Base-by-base conservation (phyloP, 2,888 invertebrate species). In the Coremacera marginata region DNA sequence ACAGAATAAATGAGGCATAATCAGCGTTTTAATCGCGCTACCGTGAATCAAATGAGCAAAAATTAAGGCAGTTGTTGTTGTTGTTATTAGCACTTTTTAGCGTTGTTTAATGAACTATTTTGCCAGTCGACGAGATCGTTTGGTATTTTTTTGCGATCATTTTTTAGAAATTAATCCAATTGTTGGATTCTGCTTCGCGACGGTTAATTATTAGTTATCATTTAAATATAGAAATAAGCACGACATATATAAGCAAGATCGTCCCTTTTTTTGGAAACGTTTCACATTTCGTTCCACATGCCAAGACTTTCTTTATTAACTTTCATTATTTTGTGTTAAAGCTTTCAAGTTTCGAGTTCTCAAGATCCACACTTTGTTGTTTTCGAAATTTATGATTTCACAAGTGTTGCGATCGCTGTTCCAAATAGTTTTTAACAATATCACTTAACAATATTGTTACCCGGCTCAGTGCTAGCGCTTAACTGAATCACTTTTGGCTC, bases 381-480 rank as follows among this genome's bases (percentile, higher is more conserved):
- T 55, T 55, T 19, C 55, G 55, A 55, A 55, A 19, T n/a, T 67
- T 8, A 7, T n/a, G 1, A 19, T 67, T 49, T 67, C 7, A 16
- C 55, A 52, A 70, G 55, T 27, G 52, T 57, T 57, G 19, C 57
- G 22, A 57, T 57, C 70, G 57, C 37, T 60, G 62, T 37, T 73
- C 73, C 19, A n/a, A 19, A 27, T 73, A 16, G 34, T 27, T 31
- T 51, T 52, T 22, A 68, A 72, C 60, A 63, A 52, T 25, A 67
- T 44, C 74, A 74, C 74, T 74, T 74, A 74, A 74, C 67, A 82
- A 82, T 86, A 87, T 89, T 89, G 89, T 89, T 89, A 87, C 88
- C 88, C 89, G 89, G 87, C 87, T 88, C 89, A 88, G 86, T 87
- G 89, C 89, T 86, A 86, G 85, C 85, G 86, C 86, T 87, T 86